phyloP scores from a whole-genome alignment of 2,888 invertebrate genomes.

The Drosophila testacea region DNA sequence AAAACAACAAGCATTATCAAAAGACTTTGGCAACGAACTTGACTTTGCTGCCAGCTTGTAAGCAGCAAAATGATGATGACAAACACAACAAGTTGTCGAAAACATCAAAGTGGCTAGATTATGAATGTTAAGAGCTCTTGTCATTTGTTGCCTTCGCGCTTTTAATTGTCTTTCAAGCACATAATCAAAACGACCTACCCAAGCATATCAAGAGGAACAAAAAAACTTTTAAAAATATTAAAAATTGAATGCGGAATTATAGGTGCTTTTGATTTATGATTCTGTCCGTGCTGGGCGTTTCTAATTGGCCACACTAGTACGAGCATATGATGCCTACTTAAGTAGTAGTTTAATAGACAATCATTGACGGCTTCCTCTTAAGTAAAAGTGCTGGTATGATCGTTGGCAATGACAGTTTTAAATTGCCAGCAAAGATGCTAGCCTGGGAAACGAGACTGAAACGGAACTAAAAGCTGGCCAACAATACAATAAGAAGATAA shows the following conservation, averaged over 20 bases:
- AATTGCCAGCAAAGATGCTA: slow-evolving; percentile 9
- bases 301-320: slow-evolving; percentile 58
- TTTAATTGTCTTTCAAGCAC: slow-evolving; percentile 62
- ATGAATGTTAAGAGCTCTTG: slow-evolving; percentile 71
- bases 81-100: slow-evolving; percentile 62
- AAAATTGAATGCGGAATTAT: slow-evolving; percentile 62
- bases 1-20: slow-evolving; percentile 30
- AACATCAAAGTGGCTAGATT: slow-evolving; percentile 67
- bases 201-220: slow-evolving; percentile 33
- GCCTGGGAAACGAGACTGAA: slow-evolving; percentile 35
- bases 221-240: not conserved
- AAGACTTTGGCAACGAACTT: slow-evolving; percentile 62
- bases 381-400: slow-evolving; percentile 13
- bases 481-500: slow-evolving; percentile 7
- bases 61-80: slow-evolving; percentile 44
- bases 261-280: slow-evolving; percentile 56
- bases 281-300: slow-evolving; percentile 57
- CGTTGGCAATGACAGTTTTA: slow-evolving; percentile 36
- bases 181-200: slow-evolving; percentile 58
- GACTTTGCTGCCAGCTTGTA: slow-evolving; percentile 44
- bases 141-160: slow-evolving; percentile 70
- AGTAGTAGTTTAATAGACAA: slow-evolving; percentile 54
- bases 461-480: slow-evolving; percentile 44
- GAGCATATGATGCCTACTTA: slow-evolving; percentile 56
- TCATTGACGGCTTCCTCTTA: slow-evolving; percentile 51